These are phyloP conservation scores for Drosophila neoperkinsi DNA, from an alignment of 2,888 invertebrate species.

Conservation along the genomic window DNA sequence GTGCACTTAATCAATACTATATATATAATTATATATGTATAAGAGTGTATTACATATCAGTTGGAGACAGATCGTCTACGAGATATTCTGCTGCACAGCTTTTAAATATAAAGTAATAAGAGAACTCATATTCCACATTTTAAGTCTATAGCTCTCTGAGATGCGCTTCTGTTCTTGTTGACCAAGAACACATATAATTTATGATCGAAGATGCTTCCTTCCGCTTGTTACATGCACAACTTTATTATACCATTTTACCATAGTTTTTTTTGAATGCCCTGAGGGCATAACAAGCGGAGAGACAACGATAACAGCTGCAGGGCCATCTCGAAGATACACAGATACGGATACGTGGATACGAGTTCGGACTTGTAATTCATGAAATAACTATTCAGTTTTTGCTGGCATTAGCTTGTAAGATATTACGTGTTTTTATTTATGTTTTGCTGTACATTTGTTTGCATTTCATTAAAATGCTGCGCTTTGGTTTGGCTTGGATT, in stretches of 20 bases:
- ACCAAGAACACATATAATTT: neutral
- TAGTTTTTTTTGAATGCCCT: neutral
- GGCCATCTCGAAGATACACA: constrained; percentile 41
- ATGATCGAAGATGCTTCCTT: neutral
- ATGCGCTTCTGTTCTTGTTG: neutral
- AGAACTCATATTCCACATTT: neutral
- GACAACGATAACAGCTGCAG: constrained; percentile 57
- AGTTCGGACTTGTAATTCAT: constrained; percentile 34
- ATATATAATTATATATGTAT: no score
- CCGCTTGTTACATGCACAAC: neutral
- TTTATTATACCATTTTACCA: neutral
- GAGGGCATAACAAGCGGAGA: constrained; percentile 1
- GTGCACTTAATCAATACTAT: neutral
- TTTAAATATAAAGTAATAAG: neutral
- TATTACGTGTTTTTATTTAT: neutral
- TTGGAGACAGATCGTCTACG: neutral
- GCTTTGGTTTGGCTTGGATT: neutral
- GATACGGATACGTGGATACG: constrained; percentile 31
- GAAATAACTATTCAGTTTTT: constrained; percentile 9
- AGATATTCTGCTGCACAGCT: neutral
- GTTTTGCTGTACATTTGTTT: constrained; percentile 9
- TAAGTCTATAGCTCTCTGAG: neutral
- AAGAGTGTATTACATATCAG: neutral
- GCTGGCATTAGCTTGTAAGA: neutral
- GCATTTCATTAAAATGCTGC: constrained; percentile 3